Base-by-base conservation (phyloP, 2,888 invertebrate species). In the Hylaea fasciaria region DNA sequence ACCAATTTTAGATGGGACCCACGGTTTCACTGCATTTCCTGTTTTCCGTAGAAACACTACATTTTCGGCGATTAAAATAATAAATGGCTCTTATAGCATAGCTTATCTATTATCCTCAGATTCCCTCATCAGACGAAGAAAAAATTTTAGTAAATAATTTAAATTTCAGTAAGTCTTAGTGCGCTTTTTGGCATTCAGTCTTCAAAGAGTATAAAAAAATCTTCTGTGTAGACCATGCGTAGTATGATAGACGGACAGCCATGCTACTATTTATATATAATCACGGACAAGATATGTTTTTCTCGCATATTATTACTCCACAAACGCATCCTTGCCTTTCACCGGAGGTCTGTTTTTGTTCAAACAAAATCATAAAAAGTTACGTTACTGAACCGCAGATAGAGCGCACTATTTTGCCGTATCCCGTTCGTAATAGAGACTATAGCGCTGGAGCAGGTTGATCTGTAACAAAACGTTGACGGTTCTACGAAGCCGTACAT, bases 271-370 rank as follows among this genome's bases (percentile, higher is more conserved):
- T 2, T 22, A 22, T 22, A 22, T 2, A 22, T 68, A 66, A 75
- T 74, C 71, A 72, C 73, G 74, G 69, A 67, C 49, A 51, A 43
- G 52, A 51, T 51, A 65, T 60, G 57, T 64, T 66, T 62, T 59
- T 66, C 54, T 40, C 55, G 76, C 68, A 76, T 80, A 66, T 69
- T 68, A 68, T 81, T 82, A 81, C 76, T 80, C 81, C 65, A 80
- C 73, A 80, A 79, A 71, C 65, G 64, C 68, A 70, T 70, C 75
- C 77, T 68, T 62, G 62, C 60, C 63, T 74, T 76, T 76, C 73
- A 74, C 80, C 76, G 77, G 75, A 75, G 76, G 66, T 73, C 56
- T 71, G 72, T 73, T 80, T 65, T 62, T 60, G 46, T 43, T 57
- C 32, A 44, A 64, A 52, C 13, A 60, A 65, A 65, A 62, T 57